These are phyloP conservation scores for Lottia gigantea DNA, from an alignment of 2,888 invertebrate species.

Conservation along the genomic window DNA sequence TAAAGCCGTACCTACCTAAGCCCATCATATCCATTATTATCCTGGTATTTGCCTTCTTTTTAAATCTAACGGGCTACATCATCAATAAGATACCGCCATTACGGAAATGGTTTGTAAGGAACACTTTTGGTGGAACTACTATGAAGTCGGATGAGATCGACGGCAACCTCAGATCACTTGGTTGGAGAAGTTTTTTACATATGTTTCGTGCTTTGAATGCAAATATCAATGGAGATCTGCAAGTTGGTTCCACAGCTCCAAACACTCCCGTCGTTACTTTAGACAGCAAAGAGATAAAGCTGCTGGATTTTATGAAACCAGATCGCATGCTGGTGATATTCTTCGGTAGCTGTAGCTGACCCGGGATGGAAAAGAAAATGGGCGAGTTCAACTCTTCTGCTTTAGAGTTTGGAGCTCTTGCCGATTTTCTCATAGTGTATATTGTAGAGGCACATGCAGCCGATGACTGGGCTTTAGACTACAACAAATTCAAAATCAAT, in stretches of 20 bases:
- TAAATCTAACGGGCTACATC: no score
- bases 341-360: neutral
- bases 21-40: no score
- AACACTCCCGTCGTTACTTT: neutral
- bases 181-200: no score
- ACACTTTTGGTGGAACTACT: no score
- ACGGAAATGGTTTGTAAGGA: no score
- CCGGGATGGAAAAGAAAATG: neutral
- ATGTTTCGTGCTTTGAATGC: neutral
- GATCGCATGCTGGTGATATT: neutral
- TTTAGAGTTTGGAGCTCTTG: neutral
- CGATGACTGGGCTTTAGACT: neutral
- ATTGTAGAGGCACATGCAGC: neutral
- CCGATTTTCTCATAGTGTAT: neutral
- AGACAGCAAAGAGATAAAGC: neutral
- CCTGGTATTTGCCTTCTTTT: no score
- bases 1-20: no score
- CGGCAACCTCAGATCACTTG: no score
- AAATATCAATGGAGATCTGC: neutral
- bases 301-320: conserved; percentile 6
- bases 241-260: neutral
- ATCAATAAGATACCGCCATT: no score
- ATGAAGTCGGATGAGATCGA: no score
- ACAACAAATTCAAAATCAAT: conserved; percentile 25
- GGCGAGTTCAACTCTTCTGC: neutral